phyloP scores from a whole-genome alignment of 2,888 invertebrate genomes.

The Troides oblongomaculatus region DNA sequence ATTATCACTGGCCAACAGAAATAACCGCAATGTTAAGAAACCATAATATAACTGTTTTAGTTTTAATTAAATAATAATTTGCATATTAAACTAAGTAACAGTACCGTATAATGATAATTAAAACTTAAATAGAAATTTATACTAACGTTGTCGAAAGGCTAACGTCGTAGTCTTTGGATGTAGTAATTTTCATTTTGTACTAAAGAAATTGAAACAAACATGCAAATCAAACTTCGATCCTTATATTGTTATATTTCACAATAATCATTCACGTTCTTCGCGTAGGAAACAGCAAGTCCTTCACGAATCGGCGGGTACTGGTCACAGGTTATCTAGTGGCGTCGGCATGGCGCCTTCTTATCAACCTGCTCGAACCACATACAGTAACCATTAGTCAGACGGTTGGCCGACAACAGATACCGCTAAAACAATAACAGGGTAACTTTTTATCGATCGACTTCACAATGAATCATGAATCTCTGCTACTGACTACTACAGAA shows the following conservation, averaged over 20 bases:
- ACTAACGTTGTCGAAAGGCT: no score
- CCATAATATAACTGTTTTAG: no score
- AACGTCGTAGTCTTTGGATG: neutral
- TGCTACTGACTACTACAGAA: neutral
- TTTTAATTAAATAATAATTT: no score
- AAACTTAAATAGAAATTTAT: no score
- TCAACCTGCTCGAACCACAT: conserved; percentile 36
- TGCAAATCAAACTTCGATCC: no score
- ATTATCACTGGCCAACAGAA: no score
- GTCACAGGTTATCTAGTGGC: conserved; percentile 44
- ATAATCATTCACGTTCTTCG: conserved; percentile 11
- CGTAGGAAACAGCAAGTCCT: conserved; percentile 4
- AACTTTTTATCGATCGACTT: conserved; percentile 32
- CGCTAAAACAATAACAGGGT: conserved; percentile 25
- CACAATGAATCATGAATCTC: conserved; percentile 17
- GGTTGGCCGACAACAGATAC: conserved; percentile 21
- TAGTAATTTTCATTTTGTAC: neutral
- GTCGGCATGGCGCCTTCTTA: conserved; percentile 44
- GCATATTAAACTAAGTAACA: no score
- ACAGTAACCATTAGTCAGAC: conserved; percentile 35
- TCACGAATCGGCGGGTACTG: conserved; percentile 30
- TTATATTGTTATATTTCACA: neutral
- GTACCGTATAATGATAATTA: no score
- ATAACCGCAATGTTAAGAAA: no score
- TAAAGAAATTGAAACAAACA: no score